Evolutionary conservation across 2,797 vertebrate species (phyloP), one percentile per base, ranked within the genome.

Genomic region (Rhinatrema bivittatum): DNA sequence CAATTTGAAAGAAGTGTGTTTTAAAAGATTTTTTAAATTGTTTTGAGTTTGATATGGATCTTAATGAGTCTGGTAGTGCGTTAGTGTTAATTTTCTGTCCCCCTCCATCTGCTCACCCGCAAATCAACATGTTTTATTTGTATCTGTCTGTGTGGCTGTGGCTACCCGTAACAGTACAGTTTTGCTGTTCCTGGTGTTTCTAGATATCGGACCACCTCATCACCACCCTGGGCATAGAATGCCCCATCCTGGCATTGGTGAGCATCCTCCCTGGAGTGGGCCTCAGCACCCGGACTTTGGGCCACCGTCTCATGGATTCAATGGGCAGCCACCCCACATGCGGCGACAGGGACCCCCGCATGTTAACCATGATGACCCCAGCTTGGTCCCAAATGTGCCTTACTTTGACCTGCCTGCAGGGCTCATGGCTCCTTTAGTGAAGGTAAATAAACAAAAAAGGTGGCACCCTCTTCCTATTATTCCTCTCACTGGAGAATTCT

Each of bases 341-440:
- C 77, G 94, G 17, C 82, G 94, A 5, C 94, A 92, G 25, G 87
- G 83, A 5, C 91, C 91, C 0, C 82, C 93, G 6, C 92, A 94
- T 26, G 78, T 89, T 67, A 88, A 77, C 68, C 89, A 90, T 0
- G 94, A 99, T 0, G 96, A 98, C 55, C 95, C 96, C 14, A 97
- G 94, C 15, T 81, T 99, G 63, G 94, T 99, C 29, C 96, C 96
- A 20, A 99, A 98, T 0, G 94, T 99, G 3, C 96, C 95, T 16
- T 99, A 98, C 71, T 99, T 98, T 0, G 96, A 98, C 42, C 84
- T 99, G 11, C 96, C 96, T 0, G 96, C 96, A 0, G 96, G 96
- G n/a, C 87, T 99, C 31, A 98, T 99, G 94, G 96, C 96, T 10
- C 96, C 96, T 0, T 79, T 99, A 0, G 94, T 99, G 27, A 98